phyloP scores from a whole-genome alignment of 2,797 vertebrate species.

The Prunella strophiata region DNA sequence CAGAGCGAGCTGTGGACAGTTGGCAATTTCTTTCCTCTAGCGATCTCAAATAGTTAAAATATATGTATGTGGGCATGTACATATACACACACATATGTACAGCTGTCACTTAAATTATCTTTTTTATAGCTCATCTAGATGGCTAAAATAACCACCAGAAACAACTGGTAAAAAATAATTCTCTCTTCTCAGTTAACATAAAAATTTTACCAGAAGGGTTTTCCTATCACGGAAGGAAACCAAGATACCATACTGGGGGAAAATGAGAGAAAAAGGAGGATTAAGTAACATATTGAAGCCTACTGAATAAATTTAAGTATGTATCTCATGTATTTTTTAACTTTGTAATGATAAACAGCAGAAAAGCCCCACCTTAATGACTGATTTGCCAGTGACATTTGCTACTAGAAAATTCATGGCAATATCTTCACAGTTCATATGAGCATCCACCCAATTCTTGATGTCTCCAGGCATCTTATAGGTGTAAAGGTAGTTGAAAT shows the following conservation, averaged over 20 bases:
- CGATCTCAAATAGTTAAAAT: slow-evolving; percentile 3
- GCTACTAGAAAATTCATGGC: slow-evolving; percentile 99
- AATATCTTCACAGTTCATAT: slow-evolving; percentile 99
- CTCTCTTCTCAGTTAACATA: neutral
- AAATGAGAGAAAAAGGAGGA: neutral
- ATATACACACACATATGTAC: neutral
- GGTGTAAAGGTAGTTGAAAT: slow-evolving; percentile 98
- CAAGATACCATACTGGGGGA: neutral
- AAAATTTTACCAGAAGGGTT: neutral
- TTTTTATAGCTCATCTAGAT: neutral
- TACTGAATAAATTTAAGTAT: neutral
- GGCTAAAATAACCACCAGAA: slow-evolving; percentile 1
- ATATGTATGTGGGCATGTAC: neutral
- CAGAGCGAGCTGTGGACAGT: neutral
- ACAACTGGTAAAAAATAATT: neutral
- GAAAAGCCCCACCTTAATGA: slow-evolving; percentile 89
- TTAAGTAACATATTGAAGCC: neutral
- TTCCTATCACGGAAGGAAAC: neutral
- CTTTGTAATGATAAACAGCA: neutral
- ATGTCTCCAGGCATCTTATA: slow-evolving; percentile 99
- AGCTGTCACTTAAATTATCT: neutral
- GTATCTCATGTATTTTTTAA: neutral
- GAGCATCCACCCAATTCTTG: slow-evolving; percentile 99
- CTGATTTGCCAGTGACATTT: slow-evolving; percentile 96
- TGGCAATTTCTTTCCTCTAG: slow-evolving; percentile 2